Conservation (phyloP, 2,113 vertebrate species). For the Cynocephalus volans region DNA sequence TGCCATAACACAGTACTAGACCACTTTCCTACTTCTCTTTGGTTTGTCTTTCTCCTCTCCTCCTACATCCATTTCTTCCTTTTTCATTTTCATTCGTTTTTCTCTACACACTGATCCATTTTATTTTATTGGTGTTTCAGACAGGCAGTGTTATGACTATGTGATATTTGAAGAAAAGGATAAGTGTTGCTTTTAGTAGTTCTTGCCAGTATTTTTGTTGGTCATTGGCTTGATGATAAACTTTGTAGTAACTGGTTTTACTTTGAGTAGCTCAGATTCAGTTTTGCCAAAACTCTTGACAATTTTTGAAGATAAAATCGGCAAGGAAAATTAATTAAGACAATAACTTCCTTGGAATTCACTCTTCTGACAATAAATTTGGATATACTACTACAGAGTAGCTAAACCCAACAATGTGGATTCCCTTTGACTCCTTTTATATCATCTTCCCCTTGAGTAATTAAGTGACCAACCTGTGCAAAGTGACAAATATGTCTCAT, state of each 20-base stretch:
- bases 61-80: constrained; percentile 89
- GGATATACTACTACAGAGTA: constrained; percentile 88
- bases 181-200: constrained; percentile 90
- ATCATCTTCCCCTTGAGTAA: constrained; percentile 83
- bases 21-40: constrained; percentile 90
- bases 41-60: constrained; percentile 87
- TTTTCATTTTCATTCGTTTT: constrained; percentile 90
- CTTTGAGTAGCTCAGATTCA: constrained; percentile 90
- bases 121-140: constrained; percentile 92
- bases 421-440: constrained; percentile 86
- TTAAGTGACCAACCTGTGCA: constrained; percentile 88
- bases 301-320: constrained; percentile 90
- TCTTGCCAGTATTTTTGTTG: constrained; percentile 88
- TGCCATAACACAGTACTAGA: constrained; percentile 94
- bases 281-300: constrained; percentile 91
- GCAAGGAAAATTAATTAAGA: constrained; percentile 90
- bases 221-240: constrained; percentile 84
- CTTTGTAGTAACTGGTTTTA: constrained; percentile 86
- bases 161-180: constrained; percentile 90
- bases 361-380: constrained; percentile 89
- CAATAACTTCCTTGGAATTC: constrained; percentile 90
- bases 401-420: constrained; percentile 89
- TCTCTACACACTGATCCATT: constrained; percentile 90
- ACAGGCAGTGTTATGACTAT: constrained; percentile 92
- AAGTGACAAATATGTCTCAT: constrained; percentile 85